Percentiles rank a stretch among this genome's conserved stretches.
phyloP scores from a whole-genome alignment of 2,113 vertebrate genomes.

The Piprites chloris region DNA sequence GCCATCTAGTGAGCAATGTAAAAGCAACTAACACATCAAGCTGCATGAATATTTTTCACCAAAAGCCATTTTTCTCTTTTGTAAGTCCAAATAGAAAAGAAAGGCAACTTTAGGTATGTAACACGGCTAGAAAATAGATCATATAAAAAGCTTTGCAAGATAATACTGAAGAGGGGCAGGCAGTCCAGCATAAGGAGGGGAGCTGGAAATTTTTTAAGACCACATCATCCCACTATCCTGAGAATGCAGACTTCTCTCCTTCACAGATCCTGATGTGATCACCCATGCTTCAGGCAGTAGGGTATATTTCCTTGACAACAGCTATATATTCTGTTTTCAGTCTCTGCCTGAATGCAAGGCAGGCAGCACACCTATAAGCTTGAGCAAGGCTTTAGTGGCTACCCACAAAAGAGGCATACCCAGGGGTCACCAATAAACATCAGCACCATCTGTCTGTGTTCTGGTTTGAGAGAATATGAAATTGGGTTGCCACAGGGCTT shows the following conservation, averaged over 20 bases:
- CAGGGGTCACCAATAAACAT: not conserved
- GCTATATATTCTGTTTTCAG: not conserved
- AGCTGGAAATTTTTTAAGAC: not conserved
- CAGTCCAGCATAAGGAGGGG: not conserved
- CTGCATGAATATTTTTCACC: not conserved
- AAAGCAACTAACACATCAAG: not conserved
- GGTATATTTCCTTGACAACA: not conserved
- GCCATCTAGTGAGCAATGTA: slow-evolving; percentile 52
- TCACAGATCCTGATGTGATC: not conserved
- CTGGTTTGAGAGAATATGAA: not conserved
- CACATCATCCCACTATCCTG: fast-evolving
- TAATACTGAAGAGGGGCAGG: not conserved
- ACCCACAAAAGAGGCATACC: not conserved
- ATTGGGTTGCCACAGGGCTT: not conserved
- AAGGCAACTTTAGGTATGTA: not conserved
- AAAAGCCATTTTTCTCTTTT: not conserved
- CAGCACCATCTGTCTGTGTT: not conserved
- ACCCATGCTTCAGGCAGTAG: not conserved
- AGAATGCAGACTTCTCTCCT: not conserved
- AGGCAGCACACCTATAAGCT: not conserved
- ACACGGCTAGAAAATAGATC: not conserved
- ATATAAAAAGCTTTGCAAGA: not conserved
- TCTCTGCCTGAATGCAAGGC: not conserved
- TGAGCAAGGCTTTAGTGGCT: not conserved
- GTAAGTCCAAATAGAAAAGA: not conserved